phyloP scores from a whole-genome alignment of 2,888 invertebrate species.

The Cheilosia soror region DNA sequence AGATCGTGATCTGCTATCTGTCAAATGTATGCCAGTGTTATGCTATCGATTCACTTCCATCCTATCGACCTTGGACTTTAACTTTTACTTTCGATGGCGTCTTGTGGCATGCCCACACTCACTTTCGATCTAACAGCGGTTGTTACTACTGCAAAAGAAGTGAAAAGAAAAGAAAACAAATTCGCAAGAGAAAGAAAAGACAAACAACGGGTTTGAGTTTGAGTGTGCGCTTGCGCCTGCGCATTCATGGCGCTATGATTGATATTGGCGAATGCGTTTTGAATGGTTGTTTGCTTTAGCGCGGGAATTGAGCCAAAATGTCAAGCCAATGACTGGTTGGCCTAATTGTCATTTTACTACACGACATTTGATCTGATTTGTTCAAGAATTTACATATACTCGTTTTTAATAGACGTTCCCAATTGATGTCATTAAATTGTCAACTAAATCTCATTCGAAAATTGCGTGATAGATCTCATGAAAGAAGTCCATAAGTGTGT shows the following conservation, averaged over 20 bases:
- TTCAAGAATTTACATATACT: conserved; percentile 18
- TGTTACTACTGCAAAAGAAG: conserved; percentile 34
- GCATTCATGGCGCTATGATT: conserved; percentile 31
- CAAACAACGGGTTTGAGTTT: conserved; percentile 30
- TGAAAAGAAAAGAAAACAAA: conserved; percentile 34
- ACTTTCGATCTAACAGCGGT: conserved; percentile 44
- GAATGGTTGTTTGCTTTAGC: conserved; percentile 17
- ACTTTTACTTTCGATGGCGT: conserved; percentile 69
- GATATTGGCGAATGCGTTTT: conserved; percentile 53
- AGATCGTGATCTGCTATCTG: conserved; percentile 39
- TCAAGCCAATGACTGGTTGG: conserved; percentile 56
- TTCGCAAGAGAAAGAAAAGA: conserved; percentile 59
- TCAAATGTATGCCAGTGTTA: conserved; percentile 20
- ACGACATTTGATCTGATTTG: conserved; percentile 38
- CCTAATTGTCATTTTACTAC: conserved; percentile 51
- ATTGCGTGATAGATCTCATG: background rate
- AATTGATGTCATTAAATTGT: background rate
- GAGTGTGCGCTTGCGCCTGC: background rate
- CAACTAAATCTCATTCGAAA: background rate
- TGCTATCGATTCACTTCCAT: conserved; percentile 3
- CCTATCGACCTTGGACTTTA: conserved; percentile 72
- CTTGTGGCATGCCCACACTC: conserved; percentile 58
- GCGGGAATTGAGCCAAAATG: conserved; percentile 61
- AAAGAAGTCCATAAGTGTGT: background rate
- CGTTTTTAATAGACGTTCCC: too few relatives aligned